Conservation (phyloP, 2,797 vertebrate species). For the Podarcis siculus region DNA sequence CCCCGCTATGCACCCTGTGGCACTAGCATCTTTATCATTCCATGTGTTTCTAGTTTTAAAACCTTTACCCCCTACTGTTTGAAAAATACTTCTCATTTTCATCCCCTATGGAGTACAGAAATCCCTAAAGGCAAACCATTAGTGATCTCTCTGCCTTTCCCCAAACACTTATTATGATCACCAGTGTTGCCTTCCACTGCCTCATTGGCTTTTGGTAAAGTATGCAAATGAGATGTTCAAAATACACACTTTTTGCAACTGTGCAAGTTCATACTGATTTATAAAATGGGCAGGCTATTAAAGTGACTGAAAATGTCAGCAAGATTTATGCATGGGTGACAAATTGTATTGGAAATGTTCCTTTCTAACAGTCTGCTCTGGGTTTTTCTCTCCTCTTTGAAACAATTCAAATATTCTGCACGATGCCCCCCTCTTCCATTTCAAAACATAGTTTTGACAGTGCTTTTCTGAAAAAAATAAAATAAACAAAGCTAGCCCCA, state of each 20-base stretch:
- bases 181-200: constrained; percentile 95
- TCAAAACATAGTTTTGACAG: constrained; percentile 76
- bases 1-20: constrained; percentile 94
- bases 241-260: constrained; percentile 99
- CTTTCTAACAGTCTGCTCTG: constrained; percentile 80
- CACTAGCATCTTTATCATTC: constrained; percentile 99
- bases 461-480: constrained; percentile 74
- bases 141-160: constrained; percentile 99
- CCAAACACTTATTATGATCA: constrained; percentile 99
- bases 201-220: constrained; percentile 99
- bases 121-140: constrained; percentile 99
- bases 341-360: constrained; percentile 96
- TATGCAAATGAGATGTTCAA: constrained; percentile 99
- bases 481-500: constrained; percentile 77
- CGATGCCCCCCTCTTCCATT: constrained; percentile 70
- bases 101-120: constrained; percentile 99
- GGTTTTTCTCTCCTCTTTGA: constrained; percentile 64
- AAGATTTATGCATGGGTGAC: constrained; percentile 99
- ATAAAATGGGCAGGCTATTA: constrained; percentile 96
- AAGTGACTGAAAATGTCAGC: constrained; percentile 99
- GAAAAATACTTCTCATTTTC: constrained; percentile 99
- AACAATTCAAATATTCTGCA: constrained; percentile 73
- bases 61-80: constrained; percentile 99
- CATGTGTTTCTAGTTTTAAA: constrained; percentile 99
- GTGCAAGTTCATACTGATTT: constrained; percentile 99